Conservation (phyloP, 2,797 vertebrate species). For the Eulemur albifrons region DNA sequence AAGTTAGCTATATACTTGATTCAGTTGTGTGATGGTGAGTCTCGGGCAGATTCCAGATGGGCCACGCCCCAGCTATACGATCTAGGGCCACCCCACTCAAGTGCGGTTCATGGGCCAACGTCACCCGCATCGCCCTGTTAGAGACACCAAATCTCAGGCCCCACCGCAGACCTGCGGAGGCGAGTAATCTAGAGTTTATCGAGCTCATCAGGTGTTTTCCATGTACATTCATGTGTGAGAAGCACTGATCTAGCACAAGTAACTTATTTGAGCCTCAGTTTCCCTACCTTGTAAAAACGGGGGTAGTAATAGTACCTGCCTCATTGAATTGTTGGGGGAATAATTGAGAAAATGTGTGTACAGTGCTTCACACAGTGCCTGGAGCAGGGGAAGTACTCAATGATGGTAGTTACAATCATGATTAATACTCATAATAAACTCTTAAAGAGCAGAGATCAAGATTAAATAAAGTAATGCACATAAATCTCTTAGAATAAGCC, state of each 20-base stretch:
- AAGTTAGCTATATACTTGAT: not conserved
- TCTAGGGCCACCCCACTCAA: not conserved
- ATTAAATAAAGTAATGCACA: not conserved
- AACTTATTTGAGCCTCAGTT: not conserved
- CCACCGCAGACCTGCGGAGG: not conserved
- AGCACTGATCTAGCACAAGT: not conserved
- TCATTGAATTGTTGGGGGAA: not conserved
- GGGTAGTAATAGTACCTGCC: not conserved
- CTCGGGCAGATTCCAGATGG: not conserved
- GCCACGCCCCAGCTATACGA: not conserved
- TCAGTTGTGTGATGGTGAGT: not conserved
- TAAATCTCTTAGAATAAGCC: not conserved
- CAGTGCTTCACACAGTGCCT: not conserved
- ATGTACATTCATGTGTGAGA: not conserved
- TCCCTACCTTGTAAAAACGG: not conserved
- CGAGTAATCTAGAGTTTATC: not conserved
- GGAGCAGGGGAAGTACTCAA: not conserved
- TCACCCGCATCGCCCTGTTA: not conserved
- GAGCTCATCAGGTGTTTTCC: not conserved
- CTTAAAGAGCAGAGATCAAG: not conserved
- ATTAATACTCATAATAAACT: not conserved
- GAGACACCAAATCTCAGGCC: not conserved
- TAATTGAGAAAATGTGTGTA: not conserved
- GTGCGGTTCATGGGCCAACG: accelerated
- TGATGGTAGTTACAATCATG: not conserved